These are phyloP conservation scores for Limnephilus marmoratus DNA, from an alignment of 2,888 invertebrate genomes.

Conservation along the genomic window DNA sequence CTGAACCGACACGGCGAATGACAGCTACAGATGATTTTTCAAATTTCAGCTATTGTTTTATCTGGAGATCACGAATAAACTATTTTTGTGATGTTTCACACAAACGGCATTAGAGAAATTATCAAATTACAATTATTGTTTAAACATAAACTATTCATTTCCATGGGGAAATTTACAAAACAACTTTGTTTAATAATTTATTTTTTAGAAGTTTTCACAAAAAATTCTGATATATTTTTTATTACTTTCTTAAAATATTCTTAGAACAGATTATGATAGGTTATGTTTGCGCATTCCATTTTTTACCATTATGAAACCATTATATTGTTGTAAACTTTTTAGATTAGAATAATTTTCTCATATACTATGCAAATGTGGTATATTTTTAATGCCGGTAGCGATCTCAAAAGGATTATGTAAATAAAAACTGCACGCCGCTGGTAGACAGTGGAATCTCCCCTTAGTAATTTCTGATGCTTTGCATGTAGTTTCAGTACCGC, in stretches of 20 bases:
- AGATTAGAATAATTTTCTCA: not conserved
- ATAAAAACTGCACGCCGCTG: not conserved
- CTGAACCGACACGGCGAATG: not conserved
- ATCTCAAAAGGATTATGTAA: not conserved
- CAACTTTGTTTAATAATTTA: no score
- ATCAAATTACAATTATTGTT: no score
- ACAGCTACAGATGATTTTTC: no score
- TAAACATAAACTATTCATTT: no score
- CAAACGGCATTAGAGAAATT: no score
- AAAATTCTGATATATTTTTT: not conserved
- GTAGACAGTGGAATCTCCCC: not conserved
- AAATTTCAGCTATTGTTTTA: no score
- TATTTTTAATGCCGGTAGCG: not conserved
- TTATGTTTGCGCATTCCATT: not conserved
- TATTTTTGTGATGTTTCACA: no score
- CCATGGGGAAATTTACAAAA: no score
- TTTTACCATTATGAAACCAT: not conserved
- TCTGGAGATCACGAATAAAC: no score
- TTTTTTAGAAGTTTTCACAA: no score
- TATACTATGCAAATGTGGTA: not conserved
- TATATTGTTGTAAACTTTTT: not conserved
- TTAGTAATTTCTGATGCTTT: constrained; percentile 15
- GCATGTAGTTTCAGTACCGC: constrained; percentile 19
- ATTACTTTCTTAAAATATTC: not conserved
- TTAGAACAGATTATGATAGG: not conserved